Base-by-base conservation (phyloP, 2,113 vertebrate species). In the Hystrix cristata region DNA sequence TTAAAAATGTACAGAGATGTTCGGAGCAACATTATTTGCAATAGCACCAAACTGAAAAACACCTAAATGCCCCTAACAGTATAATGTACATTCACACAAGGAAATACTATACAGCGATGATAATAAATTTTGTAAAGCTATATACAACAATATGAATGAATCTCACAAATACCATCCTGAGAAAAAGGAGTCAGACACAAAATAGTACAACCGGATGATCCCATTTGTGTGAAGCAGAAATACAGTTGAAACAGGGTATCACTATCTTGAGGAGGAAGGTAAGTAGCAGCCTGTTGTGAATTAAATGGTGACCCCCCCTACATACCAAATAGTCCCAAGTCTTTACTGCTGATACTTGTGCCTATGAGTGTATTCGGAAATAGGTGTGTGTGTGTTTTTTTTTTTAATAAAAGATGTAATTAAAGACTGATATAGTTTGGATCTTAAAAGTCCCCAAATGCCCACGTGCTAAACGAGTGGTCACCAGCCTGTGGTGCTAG, bases 101-200 rank as follows among this genome's bases (percentile, higher is more conserved):
- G 21, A 81, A 93, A 80, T 29, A 90, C 11, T 46, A 69, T 7
- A 95, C 2, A 87, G 21, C 53, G 79, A 76, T 43, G 38, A 18
- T n/a, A 95, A 72, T 59, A 74, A 4, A 31, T 87, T 74, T 78
- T 88, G 48, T 84, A 87, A 57, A 87, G n/a, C 57, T 80, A 12
- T n/a, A 14, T 38, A 16, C 1, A 91, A 53, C 5, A 25, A 43
- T 76, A 64, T 53, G 62, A 94, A 48, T 69, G 62, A 91, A 67
- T 71, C 59, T 94, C 23, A 72, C 38, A 93, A 87, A 69, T 21
- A 69, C 2, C 59, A 72, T 83, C 96, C 92, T 78, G 21, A 90
- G 60, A 25, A 2, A 51, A 65, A 74, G 34, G 74, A 87, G n/a
- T 18, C 60, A 91, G 85, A 21, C 25, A 84, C 51, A 83, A 55